A percentile compares a stretch with the other conserved stretches of the same genome.
These are phyloP conservation scores for Drosophila atroscutellata DNA, from an alignment of 2,888 invertebrate genomes.

Conservation along the genomic window DNA sequence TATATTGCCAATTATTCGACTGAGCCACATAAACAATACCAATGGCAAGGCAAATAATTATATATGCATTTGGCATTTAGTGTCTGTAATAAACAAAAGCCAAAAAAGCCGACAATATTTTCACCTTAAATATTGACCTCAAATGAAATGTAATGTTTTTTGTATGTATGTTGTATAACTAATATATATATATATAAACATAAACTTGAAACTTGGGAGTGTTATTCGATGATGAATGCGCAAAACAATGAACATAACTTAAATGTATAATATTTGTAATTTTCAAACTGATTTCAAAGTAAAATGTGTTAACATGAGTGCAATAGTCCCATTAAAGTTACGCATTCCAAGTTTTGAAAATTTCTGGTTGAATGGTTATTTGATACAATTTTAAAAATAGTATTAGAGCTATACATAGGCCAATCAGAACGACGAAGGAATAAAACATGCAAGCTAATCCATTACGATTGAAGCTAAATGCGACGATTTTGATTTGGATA, in stretches of 20 bases:
- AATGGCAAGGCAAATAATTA: constrained; percentile 50
- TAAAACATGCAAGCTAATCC: not conserved
- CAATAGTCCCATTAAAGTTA: not conserved
- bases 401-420: not conserved
- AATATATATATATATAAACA: not conserved
- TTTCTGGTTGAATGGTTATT: not conserved
- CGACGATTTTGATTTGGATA: not conserved
- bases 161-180: not conserved
- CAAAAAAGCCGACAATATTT: constrained; percentile 42
- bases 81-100: constrained; percentile 24
- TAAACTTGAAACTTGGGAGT: constrained; percentile 7
- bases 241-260: constrained; percentile 8
- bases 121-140: constrained; percentile 48
- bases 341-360: not conserved
- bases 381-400: not conserved
- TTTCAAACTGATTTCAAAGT: not conserved
- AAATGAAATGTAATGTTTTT: constrained; percentile 13
- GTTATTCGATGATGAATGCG: constrained; percentile 4
- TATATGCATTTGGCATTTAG: constrained; percentile 55
- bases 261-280: not conserved
- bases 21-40: constrained; percentile 23
- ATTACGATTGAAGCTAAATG: not conserved
- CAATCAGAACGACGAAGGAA: not conserved
- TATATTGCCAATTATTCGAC: constrained; percentile 53
- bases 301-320: not conserved